Conservation (phyloP, 2,797 vertebrate genomes). For the Muscicapa striata region DNA sequence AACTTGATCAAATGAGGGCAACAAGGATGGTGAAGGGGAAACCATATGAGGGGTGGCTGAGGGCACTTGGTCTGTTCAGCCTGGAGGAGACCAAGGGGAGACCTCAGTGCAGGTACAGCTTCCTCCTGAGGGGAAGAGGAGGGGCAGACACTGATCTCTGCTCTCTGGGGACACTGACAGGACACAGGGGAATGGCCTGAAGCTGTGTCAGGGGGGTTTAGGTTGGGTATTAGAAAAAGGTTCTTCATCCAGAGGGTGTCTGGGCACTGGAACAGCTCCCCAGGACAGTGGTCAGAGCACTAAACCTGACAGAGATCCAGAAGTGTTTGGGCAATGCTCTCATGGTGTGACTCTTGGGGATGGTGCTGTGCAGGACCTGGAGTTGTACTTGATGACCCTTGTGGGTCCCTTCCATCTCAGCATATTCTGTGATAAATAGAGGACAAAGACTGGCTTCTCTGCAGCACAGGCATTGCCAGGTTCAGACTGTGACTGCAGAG, state of each 20-base stretch:
- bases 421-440: neutral
- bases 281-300: neutral
- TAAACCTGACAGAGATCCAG: neutral
- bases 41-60: neutral
- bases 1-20: neutral
- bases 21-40: neutral
- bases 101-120: neutral
- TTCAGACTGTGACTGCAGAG: neutral
- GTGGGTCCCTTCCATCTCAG: neutral
- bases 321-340: neutral
- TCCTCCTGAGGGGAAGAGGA: neutral
- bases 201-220: neutral
- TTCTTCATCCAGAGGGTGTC: neutral
- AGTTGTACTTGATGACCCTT: too few species aligned
- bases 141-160: neutral
- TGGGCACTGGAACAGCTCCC: too few species aligned
- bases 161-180: neutral
- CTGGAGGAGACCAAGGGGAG: neutral
- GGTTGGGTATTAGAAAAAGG: neutral
- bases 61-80: neutral
- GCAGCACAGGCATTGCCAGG: neutral
- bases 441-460: neutral
- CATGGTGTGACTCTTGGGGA: neutral
- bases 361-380: neutral
- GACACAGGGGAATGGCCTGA: accelerated